Evolutionary conservation across 2,888 invertebrate species (phyloP), one percentile per base, ranked within the genome.

Genomic region (Rhagonycha fulva): DNA sequence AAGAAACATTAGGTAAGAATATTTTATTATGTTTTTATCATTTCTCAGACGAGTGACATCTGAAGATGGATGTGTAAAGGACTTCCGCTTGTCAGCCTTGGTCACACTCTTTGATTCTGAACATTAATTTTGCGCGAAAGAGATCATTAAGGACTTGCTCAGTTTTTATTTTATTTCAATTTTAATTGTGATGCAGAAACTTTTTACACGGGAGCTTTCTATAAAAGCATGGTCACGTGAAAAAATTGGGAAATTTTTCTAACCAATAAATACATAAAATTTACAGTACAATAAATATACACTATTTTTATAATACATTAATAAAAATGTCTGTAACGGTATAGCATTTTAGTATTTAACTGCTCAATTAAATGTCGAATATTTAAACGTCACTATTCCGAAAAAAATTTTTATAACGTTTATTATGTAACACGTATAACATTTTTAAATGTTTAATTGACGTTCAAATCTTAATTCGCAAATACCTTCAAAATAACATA

Each of bases 11-110:
- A 84, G 81, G 82, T 80, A 82, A 83, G 82, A 84, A 82, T 83
- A 83, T 84, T 82, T 82, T 79, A 81, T 81, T 83, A 82, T 82
- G 82, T 85, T 85, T 86, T 85, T 84, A 83, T 85, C 82, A 84
- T 85, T 86, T 86, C 84, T 86, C 86, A 86, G 85, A 86, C 85
- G 85, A 86, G 84, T 86, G 86, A 86, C 86, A 87, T 85, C 84
- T 84, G 83, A 85, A 86, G 87, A 87, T 87, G 81, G 85, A 86
- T 86, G 86, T 83, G 77, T 78, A 80, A 68, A 76, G 79, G 73
- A 81, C 82, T 83, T 82, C 82, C 82, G 81, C 79, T 79, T 78
- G 76, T 72, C 82, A 84, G 80, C 83, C 85, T 86, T 85, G 86
- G 86, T 85, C 85, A 86, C 86, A 85, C 84, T 82, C 81, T 84